A percentile compares a stretch with the other conserved stretches of the same genome.
Evolutionary conservation across 2,888 invertebrate genomes (phyloP).

Genomic region (Dusona sp.): DNA sequence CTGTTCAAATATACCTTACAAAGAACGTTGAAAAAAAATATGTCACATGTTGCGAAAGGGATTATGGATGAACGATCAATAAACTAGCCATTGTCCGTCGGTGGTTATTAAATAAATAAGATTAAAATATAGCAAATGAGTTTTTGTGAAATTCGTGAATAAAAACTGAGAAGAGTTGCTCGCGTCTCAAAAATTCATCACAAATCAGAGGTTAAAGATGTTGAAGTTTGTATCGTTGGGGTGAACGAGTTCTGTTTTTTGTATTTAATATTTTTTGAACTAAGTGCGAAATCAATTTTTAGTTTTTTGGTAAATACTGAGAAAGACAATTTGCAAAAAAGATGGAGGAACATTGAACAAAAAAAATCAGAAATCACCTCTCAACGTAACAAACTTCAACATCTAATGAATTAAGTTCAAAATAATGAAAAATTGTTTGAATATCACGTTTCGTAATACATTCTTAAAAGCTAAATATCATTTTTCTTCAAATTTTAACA

Average conservation of each 20-base stretch:
- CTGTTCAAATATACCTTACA: not conserved
- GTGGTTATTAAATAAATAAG: constrained; percentile 38
- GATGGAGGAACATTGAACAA: not conserved
- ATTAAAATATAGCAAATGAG: not conserved
- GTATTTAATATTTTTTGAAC: not conserved
- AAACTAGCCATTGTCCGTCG: constrained; percentile 47
- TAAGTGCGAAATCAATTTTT: not conserved
- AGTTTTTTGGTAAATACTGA: not conserved
- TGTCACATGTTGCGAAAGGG: not conserved
- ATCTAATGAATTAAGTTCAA: not conserved
- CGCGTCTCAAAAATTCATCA: not conserved
- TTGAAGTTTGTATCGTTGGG: not conserved
- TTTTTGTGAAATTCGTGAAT: not conserved
- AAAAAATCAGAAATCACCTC: not conserved
- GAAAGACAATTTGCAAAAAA: not conserved
- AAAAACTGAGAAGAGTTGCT: not conserved
- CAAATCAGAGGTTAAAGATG: not conserved
- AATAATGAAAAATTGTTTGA: not conserved
- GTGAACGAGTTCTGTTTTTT: not conserved
- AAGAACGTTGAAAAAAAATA: constrained; percentile 1
- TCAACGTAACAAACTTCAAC: not conserved
- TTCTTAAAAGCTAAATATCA: constrained; percentile 27
- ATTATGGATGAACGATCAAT: not conserved
- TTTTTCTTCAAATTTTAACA: not conserved
- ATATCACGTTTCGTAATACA: constrained; percentile 1